Base-by-base conservation (phyloP, 2,888 invertebrate species). In the Petrolisthes cinctipes region DNA sequence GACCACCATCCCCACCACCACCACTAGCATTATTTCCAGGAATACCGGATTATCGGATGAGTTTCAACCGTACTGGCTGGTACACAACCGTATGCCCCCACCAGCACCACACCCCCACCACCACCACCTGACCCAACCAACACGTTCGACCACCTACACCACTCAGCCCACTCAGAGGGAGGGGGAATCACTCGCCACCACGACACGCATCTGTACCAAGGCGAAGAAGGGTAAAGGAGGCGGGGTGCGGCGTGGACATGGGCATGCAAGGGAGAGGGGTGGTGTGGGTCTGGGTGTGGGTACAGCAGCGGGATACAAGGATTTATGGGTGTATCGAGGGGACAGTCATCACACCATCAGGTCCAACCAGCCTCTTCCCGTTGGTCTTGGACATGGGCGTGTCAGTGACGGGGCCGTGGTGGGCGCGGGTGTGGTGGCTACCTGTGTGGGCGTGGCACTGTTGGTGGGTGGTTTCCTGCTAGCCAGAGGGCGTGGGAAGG, bases 391-490 rank as follows among this genome's bases (percentile, higher is more conserved):
- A 7, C 83, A 79, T 17, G 83, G 83, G 11, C 66, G 80, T 7
- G 83, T 83, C 14, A 87, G 83, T 20, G 86, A 87, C 80, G 83
- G 83, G 53, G 86, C 86, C 4, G 86, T 89, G 23, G 86, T 89
- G 23, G 89, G 89, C 4, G 89, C 89, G 56, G 86, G 89, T 17
- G 83, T 86, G 37, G 86, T 89, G 75, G 86, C 89, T n/a, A 78
- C 89, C 4, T 89, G 83, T 17, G 54, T 89, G 56, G 89, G 89
- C 23, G 68, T 89, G 61, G 86, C 86, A 6, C 76, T 89, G 23
- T 37, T 89, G 51, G 73, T 89, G 66, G 83, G 89, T 14, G 89
- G 89, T 4, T 84, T 83, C 76, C 56, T 89, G 53, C 76, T 89
- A 4, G 89, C 84, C n/a, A 73, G 83, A 2, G 89, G 89, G 23